Evolutionary conservation across 2,113 vertebrate genomes (phyloP), one percentile per base, ranked within the genome.

Genomic region (Dolichotis patagonum): DNA sequence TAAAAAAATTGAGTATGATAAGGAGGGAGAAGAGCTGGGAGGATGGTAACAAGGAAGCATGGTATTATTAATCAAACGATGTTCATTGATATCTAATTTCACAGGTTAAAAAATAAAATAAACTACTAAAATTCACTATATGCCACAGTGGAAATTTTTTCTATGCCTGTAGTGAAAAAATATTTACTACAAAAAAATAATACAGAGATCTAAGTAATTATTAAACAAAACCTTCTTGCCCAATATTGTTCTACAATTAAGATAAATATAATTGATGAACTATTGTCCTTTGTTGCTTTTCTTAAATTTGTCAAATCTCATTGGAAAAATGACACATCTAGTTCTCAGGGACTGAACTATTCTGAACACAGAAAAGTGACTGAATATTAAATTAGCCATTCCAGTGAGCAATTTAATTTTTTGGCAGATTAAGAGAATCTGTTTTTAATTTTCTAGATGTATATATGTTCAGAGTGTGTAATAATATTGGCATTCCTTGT

Each of bases 231-330:
- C 7, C 6, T 94, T 88, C 63, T 81, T 80, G 80, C 24, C 5
- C 54, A 87, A 63, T 52, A 85, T 43, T 67, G 10, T 26, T 62
- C 46, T 85, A 17, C 24, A 93, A 77, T 81, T 95, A 43, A 96
- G 56, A 82, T 91, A 95, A 94, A 96, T 77, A 41, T 17, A 65
- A 17, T 85, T 63, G 7, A 14, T 95, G 24, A 85, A 22, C 7
- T 69, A 78, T 69, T 32, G 30, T 20, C 78, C 35, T 78, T 65
- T 88, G 62, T 77, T 86, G 41, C 52, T 65, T 56, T 54, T 94
- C 60, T 91, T 94, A 96, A 91, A 95, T 43, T 81, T 91, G n/a
- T 75, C 65, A 93, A 58, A 82, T 89, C 17, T 78, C 56, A 13
- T 19, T 56, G 73, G 32, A 86, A 94, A 86, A 95, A 62, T 62